Percentiles rank a stretch among this genome's conserved stretches.
Conservation (phyloP, 2,888 invertebrate species). For the Ferrisia virgata region DNA sequence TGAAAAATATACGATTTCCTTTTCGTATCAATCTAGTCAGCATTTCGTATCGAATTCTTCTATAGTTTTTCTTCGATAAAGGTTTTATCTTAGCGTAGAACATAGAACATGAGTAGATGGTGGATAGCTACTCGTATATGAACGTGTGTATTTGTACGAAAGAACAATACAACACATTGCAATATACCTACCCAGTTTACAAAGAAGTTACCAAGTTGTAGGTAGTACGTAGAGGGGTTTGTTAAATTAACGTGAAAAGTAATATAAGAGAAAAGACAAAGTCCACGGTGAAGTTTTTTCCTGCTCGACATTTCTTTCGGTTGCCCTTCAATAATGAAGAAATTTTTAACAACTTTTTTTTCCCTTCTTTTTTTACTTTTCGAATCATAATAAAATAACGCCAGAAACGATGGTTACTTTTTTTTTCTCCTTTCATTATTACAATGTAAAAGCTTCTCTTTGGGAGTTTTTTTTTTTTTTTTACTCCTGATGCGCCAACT, state of each 20-base stretch:
- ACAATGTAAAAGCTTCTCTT: slow-evolving; percentile 36
- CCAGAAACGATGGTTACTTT: not conserved
- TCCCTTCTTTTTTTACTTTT: not conserved
- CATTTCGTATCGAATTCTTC: not conserved
- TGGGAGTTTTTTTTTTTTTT: not conserved
- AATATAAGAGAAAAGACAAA: not conserved
- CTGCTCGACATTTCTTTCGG: not conserved
- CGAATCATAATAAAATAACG: slow-evolving; percentile 25
- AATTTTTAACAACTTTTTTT: not conserved
- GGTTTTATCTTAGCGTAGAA: not conserved
- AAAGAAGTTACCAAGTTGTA: not conserved
- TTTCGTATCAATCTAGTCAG: not conserved
- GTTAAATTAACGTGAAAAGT: not conserved
- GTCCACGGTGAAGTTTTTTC: not conserved
- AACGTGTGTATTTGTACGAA: no score
- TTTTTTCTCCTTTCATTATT: not conserved
- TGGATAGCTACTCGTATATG: no score
- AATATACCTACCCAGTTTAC: not conserved
- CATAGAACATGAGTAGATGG: no score
- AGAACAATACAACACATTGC: not conserved
- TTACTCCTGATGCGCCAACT: not conserved
- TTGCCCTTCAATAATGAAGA: slow-evolving; percentile 16
- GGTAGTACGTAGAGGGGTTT: not conserved
- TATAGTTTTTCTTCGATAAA: not conserved
- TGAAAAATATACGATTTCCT: not conserved